phyloP scores from a whole-genome alignment of 2,888 invertebrate species.

The Pheosia gnoma region DNA sequence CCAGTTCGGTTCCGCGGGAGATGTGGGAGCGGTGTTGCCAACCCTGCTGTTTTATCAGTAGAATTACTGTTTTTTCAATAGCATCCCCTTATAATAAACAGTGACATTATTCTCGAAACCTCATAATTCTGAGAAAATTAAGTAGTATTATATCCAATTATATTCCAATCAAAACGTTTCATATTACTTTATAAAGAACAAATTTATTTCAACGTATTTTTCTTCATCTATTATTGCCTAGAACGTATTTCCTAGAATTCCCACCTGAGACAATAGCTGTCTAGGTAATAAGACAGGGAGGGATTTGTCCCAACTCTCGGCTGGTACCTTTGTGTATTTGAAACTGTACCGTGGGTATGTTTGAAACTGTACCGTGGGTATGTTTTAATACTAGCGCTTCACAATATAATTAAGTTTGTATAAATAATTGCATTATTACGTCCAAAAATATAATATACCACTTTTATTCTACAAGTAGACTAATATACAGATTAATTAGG shows the following conservation, averaged over 20 bases:
- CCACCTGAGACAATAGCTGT: slow-evolving; percentile 25
- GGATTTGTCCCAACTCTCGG: slow-evolving; percentile 11
- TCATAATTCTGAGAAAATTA: no score
- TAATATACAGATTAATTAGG: no score
- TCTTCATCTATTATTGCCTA: slow-evolving; percentile 14
- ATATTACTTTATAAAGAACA: neutral
- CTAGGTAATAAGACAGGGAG: slow-evolving; percentile 21
- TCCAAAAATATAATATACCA: no score
- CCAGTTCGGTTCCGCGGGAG: slow-evolving; percentile 16
- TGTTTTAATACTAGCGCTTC: neutral
- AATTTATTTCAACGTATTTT: slow-evolving; percentile 14
- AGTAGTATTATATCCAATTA: no score
- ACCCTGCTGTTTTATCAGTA: no score
- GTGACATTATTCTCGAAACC: no score
- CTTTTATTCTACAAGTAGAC: no score
- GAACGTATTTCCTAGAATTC: slow-evolving; percentile 8
- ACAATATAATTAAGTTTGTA: neutral
- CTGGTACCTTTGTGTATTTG: slow-evolving; percentile 1
- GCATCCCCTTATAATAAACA: no score
- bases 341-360: neutral
- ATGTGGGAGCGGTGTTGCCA: neutral
- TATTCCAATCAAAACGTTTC: neutral
- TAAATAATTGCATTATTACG: no score
- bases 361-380: neutral
- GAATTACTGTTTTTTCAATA: no score